phyloP scores from a whole-genome alignment of 2,888 invertebrate species.

The Cephus spinipes region DNA sequence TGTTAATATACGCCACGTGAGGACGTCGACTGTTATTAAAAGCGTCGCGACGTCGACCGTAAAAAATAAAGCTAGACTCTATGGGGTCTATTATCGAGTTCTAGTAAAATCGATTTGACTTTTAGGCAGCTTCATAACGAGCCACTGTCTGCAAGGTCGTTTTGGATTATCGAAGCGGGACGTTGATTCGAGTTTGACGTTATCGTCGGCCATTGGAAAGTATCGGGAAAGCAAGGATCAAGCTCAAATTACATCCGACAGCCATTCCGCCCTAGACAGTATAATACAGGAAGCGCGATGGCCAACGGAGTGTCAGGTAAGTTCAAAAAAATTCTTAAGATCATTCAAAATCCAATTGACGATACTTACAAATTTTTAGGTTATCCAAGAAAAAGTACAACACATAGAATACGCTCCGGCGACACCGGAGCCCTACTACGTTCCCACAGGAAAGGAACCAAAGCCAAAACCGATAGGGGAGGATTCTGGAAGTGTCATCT shows the following conservation, averaged over 20 bases:
- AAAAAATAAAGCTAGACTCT: background rate
- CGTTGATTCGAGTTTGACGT: slow-evolving; percentile 44
- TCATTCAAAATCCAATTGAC: background rate
- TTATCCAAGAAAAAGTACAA: slow-evolving; percentile 82
- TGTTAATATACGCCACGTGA: background rate
- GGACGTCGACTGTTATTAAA: background rate
- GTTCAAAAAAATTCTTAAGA: background rate
- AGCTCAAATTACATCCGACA: slow-evolving; percentile 41
- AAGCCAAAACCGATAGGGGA: slow-evolving; percentile 89
- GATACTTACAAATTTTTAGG: slow-evolving; percentile 68
- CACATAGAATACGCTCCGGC: slow-evolving; percentile 81
- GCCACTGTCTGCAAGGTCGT: slow-evolving; percentile 45
- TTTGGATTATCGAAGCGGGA: slow-evolving; percentile 43
- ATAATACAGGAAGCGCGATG: slow-evolving; percentile 83
- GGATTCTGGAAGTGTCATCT: slow-evolving; percentile 85
- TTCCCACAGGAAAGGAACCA: slow-evolving; percentile 81
- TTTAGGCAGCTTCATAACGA: slow-evolving; percentile 44
- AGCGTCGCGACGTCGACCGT: background rate
- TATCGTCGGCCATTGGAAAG: slow-evolving; percentile 41
- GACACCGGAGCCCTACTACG: slow-evolving; percentile 85
- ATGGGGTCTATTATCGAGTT: background rate
- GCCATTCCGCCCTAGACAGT: slow-evolving; percentile 46
- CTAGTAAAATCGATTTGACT: background rate
- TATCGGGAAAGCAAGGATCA: slow-evolving; percentile 44
- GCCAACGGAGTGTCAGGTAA: slow-evolving; percentile 91